Evolutionary conservation across 1,140 invertebrate genomes (phyloP).

Genomic region (Papilio aristodemus): DNA sequence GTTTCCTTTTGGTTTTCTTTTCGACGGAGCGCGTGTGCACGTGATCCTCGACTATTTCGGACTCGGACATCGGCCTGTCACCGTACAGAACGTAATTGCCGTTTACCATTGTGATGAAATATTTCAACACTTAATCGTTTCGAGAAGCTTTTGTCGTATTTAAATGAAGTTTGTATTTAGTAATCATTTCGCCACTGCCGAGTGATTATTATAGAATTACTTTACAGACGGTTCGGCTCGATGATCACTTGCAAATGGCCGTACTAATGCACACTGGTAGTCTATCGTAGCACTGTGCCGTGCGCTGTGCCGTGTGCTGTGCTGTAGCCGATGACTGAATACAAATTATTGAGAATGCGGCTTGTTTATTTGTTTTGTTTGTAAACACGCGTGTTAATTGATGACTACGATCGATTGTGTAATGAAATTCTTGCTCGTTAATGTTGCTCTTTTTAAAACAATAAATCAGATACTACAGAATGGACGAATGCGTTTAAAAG

Average conservation of each 20-base stretch:
- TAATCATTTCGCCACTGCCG: constrained; percentile 30
- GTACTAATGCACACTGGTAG: neutral
- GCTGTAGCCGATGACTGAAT: constrained; percentile 47
- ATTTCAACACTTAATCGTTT: constrained; percentile 24
- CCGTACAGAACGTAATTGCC: constrained; percentile 74
- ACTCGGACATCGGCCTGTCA: constrained; percentile 67
- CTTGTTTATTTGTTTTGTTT: constrained; percentile 67
- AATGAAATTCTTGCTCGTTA: constrained; percentile 58
- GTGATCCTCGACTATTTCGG: constrained; percentile 70
- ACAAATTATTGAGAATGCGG: constrained; percentile 45
- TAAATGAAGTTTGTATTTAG: constrained; percentile 24
- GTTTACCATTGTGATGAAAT: constrained; percentile 66
- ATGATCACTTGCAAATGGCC: neutral
- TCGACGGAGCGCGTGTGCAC: constrained; percentile 67
- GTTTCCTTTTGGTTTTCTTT: constrained; percentile 59
- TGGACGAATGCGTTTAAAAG: constrained; percentile 42
- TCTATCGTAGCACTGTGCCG: constrained; percentile 37
- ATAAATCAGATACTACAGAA: constrained; percentile 36
- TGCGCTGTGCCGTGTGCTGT: no score
- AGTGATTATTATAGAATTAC: constrained; percentile 11
- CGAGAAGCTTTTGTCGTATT: constrained; percentile 25
- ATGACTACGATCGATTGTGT: constrained; percentile 37
- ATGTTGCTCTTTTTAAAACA: constrained; percentile 49
- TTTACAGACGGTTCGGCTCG: neutral
- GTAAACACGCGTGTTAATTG: constrained; percentile 28